Base-by-base conservation (phyloP, 1,140 invertebrate genomes). In the Rhynchophorus ferrugineus region DNA sequence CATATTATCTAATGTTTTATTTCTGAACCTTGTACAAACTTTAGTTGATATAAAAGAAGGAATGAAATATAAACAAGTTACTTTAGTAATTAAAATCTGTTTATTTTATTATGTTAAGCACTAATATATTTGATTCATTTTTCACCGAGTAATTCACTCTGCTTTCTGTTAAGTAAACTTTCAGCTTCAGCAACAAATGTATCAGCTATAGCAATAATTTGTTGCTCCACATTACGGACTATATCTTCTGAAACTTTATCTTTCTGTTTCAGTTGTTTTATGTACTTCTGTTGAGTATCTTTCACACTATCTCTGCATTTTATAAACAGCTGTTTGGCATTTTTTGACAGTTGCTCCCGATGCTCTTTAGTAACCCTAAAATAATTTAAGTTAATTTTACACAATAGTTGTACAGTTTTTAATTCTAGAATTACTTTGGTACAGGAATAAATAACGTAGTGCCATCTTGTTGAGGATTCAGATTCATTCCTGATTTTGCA, bases 391-490 rank as follows among this genome's bases (percentile, higher is more conserved):
- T 48, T 48, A 48, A n/a, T 14, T 20, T 13, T 20, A 38, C 9
- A 39, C 36, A 19, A 35, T 43, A 50, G 39, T 22, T 1, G 1
- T n/a, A 33, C 14, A 45, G 44, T 35, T 45, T 22, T 18, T 41
- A 39, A 29, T 3, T 5, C 18, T 18, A 14, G 41, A 67, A 72
- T 75, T 78, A 87, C 85, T 92, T 94, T 8, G 92, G 91, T 57
- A 93, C 78, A 22, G 88, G 85, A 45, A 96, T 75, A 72, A 83
- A 95, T 36, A 96, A 68, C 1, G 82, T 89, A 11, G 88, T 94
- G 22, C 91, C 91, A 68, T 96, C 93, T 71, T 94, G 89, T 68
- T 96, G 92, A 0, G 93, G 92, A 76, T 91, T 95, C 19, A 97
- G 72, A 70, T 94, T 95, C 76, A 96, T 82, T 41, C 90, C 89